Conservation (phyloP, 1,140 invertebrate species). For the Scaptomyza montana region DNA sequence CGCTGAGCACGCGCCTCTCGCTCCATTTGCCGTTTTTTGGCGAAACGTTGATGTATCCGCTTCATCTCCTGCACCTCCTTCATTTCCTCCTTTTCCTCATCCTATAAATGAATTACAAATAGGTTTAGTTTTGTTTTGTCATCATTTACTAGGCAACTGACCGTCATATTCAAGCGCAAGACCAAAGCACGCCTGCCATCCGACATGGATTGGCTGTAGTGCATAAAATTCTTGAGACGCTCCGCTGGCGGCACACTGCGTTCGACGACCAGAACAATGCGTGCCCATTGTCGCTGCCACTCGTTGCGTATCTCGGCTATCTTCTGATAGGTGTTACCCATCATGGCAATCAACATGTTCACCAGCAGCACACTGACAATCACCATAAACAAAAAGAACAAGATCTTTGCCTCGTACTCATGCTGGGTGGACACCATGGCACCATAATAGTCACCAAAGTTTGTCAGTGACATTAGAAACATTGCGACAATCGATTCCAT, state of each 20-base stretch:
- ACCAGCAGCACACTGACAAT: conserved; percentile 97
- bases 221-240: conserved; percentile 91
- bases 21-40: conserved; percentile 87
- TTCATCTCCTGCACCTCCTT: conserved; percentile 96
- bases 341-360: conserved; percentile 99
- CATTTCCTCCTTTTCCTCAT: conserved; percentile 96
- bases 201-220: conserved; percentile 98
- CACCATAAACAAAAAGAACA: conserved; percentile 98
- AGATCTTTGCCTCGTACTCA: conserved; percentile 93
- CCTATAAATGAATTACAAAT: conserved; percentile 84
- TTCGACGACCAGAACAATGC: conserved; percentile 98
- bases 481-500: conserved; percentile 97
- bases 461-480: conserved; percentile 98
- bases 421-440: conserved; percentile 95
- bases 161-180: conserved; percentile 92
- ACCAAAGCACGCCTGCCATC: conserved; percentile 94
- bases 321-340: conserved; percentile 99
- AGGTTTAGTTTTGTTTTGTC: neutral
- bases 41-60: conserved; percentile 90
- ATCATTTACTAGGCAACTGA: conserved; percentile 83
- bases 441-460: conserved; percentile 97
- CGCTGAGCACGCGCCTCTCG: conserved; percentile 66
- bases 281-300: conserved; percentile 99
- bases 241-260: conserved; percentile 95
- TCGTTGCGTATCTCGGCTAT: conserved; percentile 98